These are phyloP conservation scores for Seira ritae DNA, from an alignment of 2,888 invertebrate species.

Conservation along the genomic window DNA sequence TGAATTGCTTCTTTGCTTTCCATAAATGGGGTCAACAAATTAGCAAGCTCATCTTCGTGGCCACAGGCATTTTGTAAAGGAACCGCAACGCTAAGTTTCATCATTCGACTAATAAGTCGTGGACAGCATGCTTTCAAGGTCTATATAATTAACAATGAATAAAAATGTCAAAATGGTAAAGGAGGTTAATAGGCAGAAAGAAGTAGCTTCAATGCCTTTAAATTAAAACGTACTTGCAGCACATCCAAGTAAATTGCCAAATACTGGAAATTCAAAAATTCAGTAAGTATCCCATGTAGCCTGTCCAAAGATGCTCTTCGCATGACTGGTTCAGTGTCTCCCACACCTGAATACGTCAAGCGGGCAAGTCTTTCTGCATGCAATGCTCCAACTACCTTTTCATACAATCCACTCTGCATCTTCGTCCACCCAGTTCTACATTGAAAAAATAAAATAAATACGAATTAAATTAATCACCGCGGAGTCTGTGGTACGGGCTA, in stretches of 20 bases:
- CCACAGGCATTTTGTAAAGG: conserved; percentile 31
- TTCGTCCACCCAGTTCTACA: conserved; percentile 81
- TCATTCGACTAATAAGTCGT: conserved; percentile 39
- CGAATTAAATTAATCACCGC: background rate
- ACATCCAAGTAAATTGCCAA: conserved; percentile 86
- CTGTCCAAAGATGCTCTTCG: conserved; percentile 84
- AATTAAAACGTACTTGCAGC: conserved; percentile 79
- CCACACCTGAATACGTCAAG: conserved; percentile 79
- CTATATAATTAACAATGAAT: no score
- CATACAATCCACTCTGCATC: conserved; percentile 82
- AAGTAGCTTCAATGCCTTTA: background rate
- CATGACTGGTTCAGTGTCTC: conserved; percentile 82
- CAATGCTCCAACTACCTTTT: conserved; percentile 81
- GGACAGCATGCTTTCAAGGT: conserved; percentile 44
- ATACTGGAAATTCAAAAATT: conserved; percentile 81
- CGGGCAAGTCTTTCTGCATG: conserved; percentile 82
- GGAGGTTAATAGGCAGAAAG: background rate
- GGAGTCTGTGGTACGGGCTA: background rate
- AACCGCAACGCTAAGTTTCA: conserved; percentile 28
- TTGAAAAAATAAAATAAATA: conserved; percentile 66
- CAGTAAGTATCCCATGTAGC: conserved; percentile 85
- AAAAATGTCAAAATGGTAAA: no score
- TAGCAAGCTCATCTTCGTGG: conserved; percentile 21
- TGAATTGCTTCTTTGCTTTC: no score
- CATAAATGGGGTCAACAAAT: conserved; percentile 37